phyloP scores from a whole-genome alignment of 2,888 invertebrate genomes.

The Augiades crinisus region DNA sequence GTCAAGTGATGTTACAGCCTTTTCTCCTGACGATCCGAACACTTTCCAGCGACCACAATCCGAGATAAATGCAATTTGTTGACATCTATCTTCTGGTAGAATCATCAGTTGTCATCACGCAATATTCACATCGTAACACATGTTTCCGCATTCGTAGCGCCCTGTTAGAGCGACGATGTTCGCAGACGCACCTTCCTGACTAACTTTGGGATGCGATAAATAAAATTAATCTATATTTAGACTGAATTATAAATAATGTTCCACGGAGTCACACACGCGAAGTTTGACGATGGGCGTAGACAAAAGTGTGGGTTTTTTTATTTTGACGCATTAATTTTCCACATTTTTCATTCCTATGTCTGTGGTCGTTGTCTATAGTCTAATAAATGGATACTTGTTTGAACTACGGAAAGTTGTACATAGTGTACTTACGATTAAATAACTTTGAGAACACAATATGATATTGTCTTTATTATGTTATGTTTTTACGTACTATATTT shows the following conservation, averaged over 20 bases:
- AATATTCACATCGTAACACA: slow-evolving; percentile 78
- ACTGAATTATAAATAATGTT: slow-evolving; percentile 67
- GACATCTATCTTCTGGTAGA: slow-evolving; percentile 56
- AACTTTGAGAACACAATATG: too few species aligned
- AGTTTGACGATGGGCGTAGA: slow-evolving; percentile 62
- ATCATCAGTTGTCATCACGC: slow-evolving; percentile 53
- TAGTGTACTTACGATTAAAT: too few species aligned
- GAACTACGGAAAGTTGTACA: not conserved
- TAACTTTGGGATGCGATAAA: slow-evolving; percentile 56
- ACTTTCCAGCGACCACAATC: slow-evolving; percentile 42
- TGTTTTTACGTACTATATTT: too few species aligned
- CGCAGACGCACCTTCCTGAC: slow-evolving; percentile 51
- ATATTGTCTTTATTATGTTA: too few species aligned
- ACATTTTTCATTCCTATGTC: slow-evolving; percentile 40
- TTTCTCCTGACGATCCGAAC: slow-evolving; percentile 36
- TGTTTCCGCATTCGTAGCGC: slow-evolving; percentile 63
- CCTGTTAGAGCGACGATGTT: slow-evolving; percentile 49
- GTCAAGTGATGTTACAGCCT: slow-evolving; percentile 34
- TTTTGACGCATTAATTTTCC: slow-evolving; percentile 62
- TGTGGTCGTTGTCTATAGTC: slow-evolving; percentile 30
- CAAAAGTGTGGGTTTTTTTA: slow-evolving; percentile 44
- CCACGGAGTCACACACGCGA: slow-evolving; percentile 71
- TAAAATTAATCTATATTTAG: slow-evolving; percentile 69
- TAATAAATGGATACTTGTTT: not conserved
- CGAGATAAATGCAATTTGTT: slow-evolving; percentile 65